Percentiles rank a stretch among this genome's conserved stretches.
Evolutionary conservation across 2,797 vertebrate species (phyloP).

Genomic region (Acanthis flammea): DNA sequence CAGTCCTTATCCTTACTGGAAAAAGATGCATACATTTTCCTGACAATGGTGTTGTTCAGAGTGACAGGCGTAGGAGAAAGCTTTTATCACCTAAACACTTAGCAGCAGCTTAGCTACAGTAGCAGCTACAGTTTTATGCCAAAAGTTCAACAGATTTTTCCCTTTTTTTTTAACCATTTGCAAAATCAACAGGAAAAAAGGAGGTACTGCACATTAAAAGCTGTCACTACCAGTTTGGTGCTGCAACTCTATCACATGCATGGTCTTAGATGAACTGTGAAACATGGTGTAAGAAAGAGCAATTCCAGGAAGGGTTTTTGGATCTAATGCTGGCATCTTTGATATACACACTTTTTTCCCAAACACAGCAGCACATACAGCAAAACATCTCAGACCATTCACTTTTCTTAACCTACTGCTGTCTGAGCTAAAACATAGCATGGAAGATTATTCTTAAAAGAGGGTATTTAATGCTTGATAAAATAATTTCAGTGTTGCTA

Average conservation of each 20-base stretch:
- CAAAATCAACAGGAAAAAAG: constrained; percentile 3
- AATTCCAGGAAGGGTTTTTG: neutral
- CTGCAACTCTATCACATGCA: neutral
- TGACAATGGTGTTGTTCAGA: constrained; percentile 6
- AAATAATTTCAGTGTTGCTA: neutral
- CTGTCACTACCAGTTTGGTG: neutral
- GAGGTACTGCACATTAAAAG: neutral
- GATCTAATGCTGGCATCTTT: neutral
- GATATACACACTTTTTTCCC: neutral
- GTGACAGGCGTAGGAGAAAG: constrained; percentile 20
- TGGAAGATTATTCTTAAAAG: neutral
- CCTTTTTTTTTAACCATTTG: neutral
- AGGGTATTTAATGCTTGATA: neutral
- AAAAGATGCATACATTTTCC: constrained; percentile 42
- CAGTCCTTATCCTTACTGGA: constrained; percentile 24
- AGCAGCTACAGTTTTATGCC: neutral
- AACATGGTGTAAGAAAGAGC: neutral
- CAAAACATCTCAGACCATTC: neutral
- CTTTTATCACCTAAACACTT: constrained; percentile 49
- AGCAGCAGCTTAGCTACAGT: constrained; percentile 13
- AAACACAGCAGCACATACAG: neutral
- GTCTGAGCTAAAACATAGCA: neutral
- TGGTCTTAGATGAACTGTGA: neutral
- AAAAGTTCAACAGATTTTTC: neutral
- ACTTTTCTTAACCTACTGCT: neutral